Base-by-base conservation (phyloP, 2,113 vertebrate genomes). In the Speoplatyrhinus poulsoni region DNA sequence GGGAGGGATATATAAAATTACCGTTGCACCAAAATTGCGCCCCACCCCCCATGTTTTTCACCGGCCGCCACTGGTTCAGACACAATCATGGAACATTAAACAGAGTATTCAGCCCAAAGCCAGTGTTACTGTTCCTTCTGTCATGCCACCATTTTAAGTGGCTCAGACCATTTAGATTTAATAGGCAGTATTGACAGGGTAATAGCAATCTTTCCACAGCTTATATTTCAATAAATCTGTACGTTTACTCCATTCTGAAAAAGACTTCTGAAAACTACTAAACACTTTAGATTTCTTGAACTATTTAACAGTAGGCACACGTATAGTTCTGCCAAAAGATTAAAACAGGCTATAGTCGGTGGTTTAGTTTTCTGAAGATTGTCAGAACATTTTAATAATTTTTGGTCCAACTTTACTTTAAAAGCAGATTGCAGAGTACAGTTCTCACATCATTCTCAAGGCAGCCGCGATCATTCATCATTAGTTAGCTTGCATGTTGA, bases 161-260 rank as follows among this genome's bases (percentile, higher is more conserved):
- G 52, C 67, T 69, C 74, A 70, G 60, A 70, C 68, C 52, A 74
- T 61, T 73, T 19, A 62, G 52, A 64, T 11, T 54, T 78, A 68
- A 71, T 70, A 11, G 3, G 17, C 19, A 58, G 17, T 60, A 72
- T 46, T 77, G 65, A 80, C 70, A 76, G 56, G 60, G 56, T 73
- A 67, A 69, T 75, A 57, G 13, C 46, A 62, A 15, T 9, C 13
- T 65, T 50, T 75, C 3, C 41, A n/a, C 54, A 53, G 55, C 26
- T 60, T 67, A 50, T 56, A 55, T 52, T 13, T 41, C 15, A 33
- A 73, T 64, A 33, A 67, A 60, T 63, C 33, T 12, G 49, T 69
- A 12, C 15, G 46, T 26, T 16, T 32, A 46, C 60, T 68, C 32
- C 17, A 62, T 19, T 19, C 17, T 26, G 17, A 47, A 58, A 2